phyloP scores from a whole-genome alignment of 64 coral and sea anemone genomes.

The Pocillopora verrucosa region DNA sequence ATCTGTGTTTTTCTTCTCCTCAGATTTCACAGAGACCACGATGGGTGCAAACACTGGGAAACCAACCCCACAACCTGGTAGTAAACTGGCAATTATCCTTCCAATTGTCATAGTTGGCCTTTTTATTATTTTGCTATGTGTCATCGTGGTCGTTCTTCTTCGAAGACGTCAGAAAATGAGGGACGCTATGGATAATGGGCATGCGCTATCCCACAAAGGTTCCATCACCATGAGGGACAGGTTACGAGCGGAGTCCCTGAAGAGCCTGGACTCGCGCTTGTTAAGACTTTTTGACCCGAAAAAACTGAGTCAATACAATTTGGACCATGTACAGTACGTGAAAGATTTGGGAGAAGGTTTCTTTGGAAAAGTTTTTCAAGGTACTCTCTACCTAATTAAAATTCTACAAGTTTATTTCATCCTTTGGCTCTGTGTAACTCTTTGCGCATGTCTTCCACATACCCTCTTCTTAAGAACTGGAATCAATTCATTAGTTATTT shows the following conservation, averaged over 20 bases:
- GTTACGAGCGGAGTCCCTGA: constrained; percentile 74
- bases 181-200: constrained; percentile 63
- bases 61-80: not conserved
- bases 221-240: constrained; percentile 78
- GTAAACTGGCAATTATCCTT: constrained; percentile 5
- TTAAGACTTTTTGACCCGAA: constrained; percentile 81
- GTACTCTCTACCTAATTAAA: constrained; percentile 13
- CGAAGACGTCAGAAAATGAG: constrained; percentile 12
- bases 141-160: not conserved
- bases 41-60: not conserved
- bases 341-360: constrained; percentile 94
- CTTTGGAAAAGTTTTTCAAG: constrained; percentile 98
- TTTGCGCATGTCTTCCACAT: no score
- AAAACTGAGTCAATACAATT: constrained; percentile 71
- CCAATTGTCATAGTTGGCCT: constrained; percentile 14
- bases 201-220: constrained; percentile 32
- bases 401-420: not conserved
- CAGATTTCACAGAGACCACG: not conserved
- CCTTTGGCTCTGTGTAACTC: no score
- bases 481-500: no score
- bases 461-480: no score
- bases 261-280: constrained; percentile 66
- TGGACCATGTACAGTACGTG: constrained; percentile 90
- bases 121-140: constrained; percentile 17
- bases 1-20: not conserved